Conservation (phyloP, 2,113 vertebrate species). For the Clupea harengus region DNA sequence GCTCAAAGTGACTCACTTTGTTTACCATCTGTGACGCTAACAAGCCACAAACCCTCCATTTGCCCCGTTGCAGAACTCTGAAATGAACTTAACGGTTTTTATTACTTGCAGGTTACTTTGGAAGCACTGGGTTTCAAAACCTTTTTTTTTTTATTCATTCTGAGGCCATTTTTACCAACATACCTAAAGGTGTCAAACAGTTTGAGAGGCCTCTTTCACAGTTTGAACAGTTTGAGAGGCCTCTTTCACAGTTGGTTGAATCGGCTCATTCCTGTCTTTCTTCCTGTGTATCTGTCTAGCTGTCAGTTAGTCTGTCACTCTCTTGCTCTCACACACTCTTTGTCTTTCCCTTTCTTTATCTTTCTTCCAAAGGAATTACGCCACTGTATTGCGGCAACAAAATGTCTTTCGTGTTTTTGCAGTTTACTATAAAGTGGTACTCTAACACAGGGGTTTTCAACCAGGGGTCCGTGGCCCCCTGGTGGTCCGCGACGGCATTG, state of each 20-base stretch:
- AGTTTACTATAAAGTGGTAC: too few relatives aligned
- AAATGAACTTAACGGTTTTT: not conserved
- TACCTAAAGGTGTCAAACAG: not conserved
- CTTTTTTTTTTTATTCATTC: not conserved
- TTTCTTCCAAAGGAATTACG: not conserved
- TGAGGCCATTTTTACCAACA: not conserved
- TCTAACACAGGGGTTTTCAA: not conserved
- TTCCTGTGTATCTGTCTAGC: not conserved
- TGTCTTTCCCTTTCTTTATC: not conserved
- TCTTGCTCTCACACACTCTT: not conserved
- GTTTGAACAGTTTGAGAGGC: too few relatives aligned
- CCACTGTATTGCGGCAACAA: not conserved
- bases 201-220: not conserved
- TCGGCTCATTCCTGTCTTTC: not conserved
- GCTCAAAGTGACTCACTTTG: not conserved
- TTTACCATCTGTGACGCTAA: not conserved
- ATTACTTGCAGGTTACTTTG: not conserved
- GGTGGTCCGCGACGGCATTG: too few relatives aligned
- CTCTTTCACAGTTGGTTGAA: not conserved
- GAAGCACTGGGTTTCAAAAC: not conserved
- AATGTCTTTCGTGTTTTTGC: not conserved
- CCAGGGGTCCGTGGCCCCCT: too few relatives aligned
- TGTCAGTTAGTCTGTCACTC: not conserved
- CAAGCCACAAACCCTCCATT: too few relatives aligned
- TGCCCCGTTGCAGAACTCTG: too few relatives aligned